phyloP scores from a whole-genome alignment of 1,140 invertebrate genomes.

The Daktulosphaira vitifoliae region DNA sequence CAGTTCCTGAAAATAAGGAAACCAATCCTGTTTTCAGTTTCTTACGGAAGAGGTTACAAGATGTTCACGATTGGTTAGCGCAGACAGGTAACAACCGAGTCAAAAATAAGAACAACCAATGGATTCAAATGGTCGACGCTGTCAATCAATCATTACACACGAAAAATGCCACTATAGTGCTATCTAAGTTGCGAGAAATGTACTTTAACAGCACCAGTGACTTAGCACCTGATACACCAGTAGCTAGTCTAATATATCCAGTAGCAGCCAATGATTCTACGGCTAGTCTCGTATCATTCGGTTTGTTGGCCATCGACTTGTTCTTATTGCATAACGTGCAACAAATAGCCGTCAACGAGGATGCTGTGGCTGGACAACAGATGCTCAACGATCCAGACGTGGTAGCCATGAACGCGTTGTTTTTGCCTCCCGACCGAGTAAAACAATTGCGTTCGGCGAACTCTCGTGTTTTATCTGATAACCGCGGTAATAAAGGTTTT shows the following conservation, averaged over 20 bases:
- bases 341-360: slow-evolving; percentile 48
- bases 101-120: slow-evolving; percentile 37
- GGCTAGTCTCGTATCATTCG: slow-evolving; percentile 47
- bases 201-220: slow-evolving; percentile 42
- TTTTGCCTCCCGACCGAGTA: slow-evolving; percentile 46
- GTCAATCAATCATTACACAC: slow-evolving; percentile 46
- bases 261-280: slow-evolving; percentile 26
- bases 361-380: slow-evolving; percentile 44
- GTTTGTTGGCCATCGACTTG: slow-evolving; percentile 50
- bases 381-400: slow-evolving; percentile 50
- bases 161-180: slow-evolving; percentile 45
- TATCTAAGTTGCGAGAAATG: slow-evolving; percentile 46
- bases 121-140: slow-evolving; percentile 39
- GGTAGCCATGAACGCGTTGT: slow-evolving; percentile 50
- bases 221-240: slow-evolving; percentile 37
- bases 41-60: slow-evolving; percentile 45
- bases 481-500: slow-evolving; percentile 39
- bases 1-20: slow-evolving; percentile 41
- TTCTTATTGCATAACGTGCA: slow-evolving; percentile 54
- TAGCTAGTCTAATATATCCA: slow-evolving; percentile 43
- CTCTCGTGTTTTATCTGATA: slow-evolving; percentile 33
- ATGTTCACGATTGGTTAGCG: slow-evolving; percentile 47
- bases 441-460: slow-evolving; percentile 39
- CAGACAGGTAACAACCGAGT: slow-evolving; percentile 39
- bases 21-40: slow-evolving; percentile 37